phyloP scores from a whole-genome alignment of 2,113 vertebrate species.

The Syrrhaptes paradoxus region DNA sequence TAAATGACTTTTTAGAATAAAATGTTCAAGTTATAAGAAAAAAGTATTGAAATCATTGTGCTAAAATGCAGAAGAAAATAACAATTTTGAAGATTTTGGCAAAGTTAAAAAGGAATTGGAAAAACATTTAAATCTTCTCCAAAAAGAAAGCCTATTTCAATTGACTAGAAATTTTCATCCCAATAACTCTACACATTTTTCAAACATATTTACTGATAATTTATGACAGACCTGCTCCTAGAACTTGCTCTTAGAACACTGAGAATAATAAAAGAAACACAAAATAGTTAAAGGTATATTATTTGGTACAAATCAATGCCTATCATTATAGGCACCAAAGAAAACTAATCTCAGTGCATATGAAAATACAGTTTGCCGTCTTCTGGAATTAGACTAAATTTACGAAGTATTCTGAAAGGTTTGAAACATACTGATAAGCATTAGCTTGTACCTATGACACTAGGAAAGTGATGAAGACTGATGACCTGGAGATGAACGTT shows the following conservation, averaged over 20 bases:
- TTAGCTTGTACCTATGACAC: rapidly evolving
- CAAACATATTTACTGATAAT: background rate
- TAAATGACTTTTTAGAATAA: background rate
- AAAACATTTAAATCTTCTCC: background rate
- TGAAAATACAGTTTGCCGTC: background rate
- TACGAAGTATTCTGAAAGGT: background rate
- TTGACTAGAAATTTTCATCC: background rate
- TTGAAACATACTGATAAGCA: background rate
- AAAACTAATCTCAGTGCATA: background rate
- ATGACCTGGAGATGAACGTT: background rate
- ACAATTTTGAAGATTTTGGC: background rate
- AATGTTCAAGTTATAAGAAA: background rate
- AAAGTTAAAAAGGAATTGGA: background rate
- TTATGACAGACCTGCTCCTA: background rate
- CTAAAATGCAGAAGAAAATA: background rate
- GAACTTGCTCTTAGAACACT: background rate
- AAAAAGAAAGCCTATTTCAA: background rate
- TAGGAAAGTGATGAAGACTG: background rate
- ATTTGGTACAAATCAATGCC: background rate
- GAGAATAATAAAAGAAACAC: background rate
- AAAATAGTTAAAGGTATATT: background rate
- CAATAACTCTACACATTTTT: background rate
- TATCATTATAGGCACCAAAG: background rate
- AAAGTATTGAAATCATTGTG: background rate
- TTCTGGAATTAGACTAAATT: background rate